Conservation (phyloP, 2,797 vertebrate genomes). For the Pelodytes ibericus region DNA sequence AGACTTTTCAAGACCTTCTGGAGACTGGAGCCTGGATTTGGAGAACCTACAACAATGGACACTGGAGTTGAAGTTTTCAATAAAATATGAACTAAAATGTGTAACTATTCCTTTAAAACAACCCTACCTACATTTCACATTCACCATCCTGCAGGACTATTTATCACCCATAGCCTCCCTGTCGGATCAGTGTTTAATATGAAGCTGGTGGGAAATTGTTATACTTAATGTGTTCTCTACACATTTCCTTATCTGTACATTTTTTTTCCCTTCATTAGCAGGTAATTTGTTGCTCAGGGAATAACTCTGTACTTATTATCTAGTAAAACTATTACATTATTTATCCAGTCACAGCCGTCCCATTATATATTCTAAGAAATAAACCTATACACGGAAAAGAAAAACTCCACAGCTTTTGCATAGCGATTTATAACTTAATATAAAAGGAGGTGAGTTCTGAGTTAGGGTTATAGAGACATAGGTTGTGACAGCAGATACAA, state of each 20-base stretch:
- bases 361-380: not conserved
- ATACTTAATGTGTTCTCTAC: not conserved
- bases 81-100: no score
- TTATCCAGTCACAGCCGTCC: not conserved
- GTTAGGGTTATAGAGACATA: no score
- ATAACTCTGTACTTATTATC: not conserved
- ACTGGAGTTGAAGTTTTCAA: no score
- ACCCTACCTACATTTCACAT: no score
- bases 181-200: not conserved
- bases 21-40: no score
- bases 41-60: no score
- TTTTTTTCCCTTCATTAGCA: not conserved
- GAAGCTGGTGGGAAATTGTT: not conserved
- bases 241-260: not conserved
- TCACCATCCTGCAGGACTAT: not conserved
- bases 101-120: no score
- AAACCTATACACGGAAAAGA: not conserved
- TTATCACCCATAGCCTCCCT: not conserved
- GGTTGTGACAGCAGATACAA: no score
- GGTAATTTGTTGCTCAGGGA: not conserved
- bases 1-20: no score
- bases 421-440: no score
- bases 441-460: no score
- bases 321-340: not conserved
- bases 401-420: no score